Percentiles rank a stretch among this genome's conserved stretches.
phyloP scores from a whole-genome alignment of 1,140 invertebrate genomes.

The Drosophila nigrodunni region DNA sequence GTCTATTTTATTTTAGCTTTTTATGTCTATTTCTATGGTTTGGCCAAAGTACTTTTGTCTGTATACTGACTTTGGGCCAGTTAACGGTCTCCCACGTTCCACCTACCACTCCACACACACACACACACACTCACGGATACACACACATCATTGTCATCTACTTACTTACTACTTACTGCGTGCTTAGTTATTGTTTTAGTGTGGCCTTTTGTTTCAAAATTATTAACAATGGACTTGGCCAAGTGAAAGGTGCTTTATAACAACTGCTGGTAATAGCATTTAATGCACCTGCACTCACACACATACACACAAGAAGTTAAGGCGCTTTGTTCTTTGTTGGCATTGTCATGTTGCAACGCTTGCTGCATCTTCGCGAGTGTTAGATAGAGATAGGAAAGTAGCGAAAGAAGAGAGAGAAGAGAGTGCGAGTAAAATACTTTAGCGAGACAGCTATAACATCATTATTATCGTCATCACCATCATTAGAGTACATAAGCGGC shows the following conservation, averaged over 20 bases:
- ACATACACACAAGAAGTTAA: slow-evolving; percentile 43
- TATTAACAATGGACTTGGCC: slow-evolving; percentile 77
- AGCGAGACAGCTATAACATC: slow-evolving; percentile 32
- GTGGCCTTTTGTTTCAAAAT: slow-evolving; percentile 75
- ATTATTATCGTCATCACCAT: slow-evolving; percentile 26
- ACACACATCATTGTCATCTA: slow-evolving; percentile 67
- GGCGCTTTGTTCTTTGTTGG: slow-evolving; percentile 61
- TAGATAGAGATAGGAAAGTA: background rate
- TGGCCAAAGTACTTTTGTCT: slow-evolving; percentile 59
- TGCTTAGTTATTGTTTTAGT: slow-evolving; percentile 83
- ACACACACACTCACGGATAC: background rate
- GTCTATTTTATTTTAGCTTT: slow-evolving; percentile 24
- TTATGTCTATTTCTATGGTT: slow-evolving; percentile 42
- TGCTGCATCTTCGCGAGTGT: slow-evolving; percentile 16
- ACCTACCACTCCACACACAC: background rate
- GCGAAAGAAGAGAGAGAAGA: background rate
- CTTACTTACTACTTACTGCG: slow-evolving; percentile 80
- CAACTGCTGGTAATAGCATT: slow-evolving; percentile 68
- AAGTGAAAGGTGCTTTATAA: slow-evolving; percentile 61
- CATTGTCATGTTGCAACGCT: slow-evolving; percentile 53
- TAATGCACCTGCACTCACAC: slow-evolving; percentile 71
- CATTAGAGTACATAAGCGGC: slow-evolving; percentile 55
- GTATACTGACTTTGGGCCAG: slow-evolving; percentile 56
- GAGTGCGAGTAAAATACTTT: slow-evolving; percentile 30
- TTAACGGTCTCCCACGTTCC: background rate